Conservation (phyloP, 2,113 vertebrate species). For the Crotalus tigris region DNA sequence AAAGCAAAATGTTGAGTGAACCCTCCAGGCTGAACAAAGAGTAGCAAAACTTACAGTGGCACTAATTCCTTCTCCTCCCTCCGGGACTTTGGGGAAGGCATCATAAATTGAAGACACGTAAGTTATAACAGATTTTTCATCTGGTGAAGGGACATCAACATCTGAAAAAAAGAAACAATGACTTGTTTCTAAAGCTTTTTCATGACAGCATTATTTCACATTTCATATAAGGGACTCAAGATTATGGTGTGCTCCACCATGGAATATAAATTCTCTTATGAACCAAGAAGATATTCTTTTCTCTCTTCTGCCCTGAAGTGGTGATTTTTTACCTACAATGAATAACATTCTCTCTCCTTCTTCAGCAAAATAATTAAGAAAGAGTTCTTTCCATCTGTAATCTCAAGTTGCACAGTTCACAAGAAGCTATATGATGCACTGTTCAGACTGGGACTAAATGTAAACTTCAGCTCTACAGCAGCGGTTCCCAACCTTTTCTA, state of each 20-base stretch:
- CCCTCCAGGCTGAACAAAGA: background rate
- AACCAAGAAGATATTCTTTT: background rate
- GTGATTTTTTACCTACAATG: background rate
- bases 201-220: background rate
- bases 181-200: background rate
- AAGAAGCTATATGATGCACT: background rate
- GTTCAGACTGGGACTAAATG: background rate
- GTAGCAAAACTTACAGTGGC: slow-evolving; percentile 77
- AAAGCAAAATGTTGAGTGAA: background rate
- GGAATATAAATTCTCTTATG: background rate
- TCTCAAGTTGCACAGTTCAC: background rate
- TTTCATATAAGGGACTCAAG: background rate
- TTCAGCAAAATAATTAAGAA: background rate
- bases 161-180: slow-evolving; percentile 68
- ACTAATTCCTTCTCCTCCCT: slow-evolving; percentile 91
- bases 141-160: slow-evolving; percentile 92
- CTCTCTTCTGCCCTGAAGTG: background rate
- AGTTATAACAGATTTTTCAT: slow-evolving; percentile 98
- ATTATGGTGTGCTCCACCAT: background rate
- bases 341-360: background rate
- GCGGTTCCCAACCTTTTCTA: too few relatives aligned
- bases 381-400: background rate
- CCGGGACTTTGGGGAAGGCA: slow-evolving; percentile 97
- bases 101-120: slow-evolving; percentile 99
- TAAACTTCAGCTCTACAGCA: background rate